Base-by-base conservation (phyloP, 2,888 invertebrate species). In the Colostygia pectinataria region DNA sequence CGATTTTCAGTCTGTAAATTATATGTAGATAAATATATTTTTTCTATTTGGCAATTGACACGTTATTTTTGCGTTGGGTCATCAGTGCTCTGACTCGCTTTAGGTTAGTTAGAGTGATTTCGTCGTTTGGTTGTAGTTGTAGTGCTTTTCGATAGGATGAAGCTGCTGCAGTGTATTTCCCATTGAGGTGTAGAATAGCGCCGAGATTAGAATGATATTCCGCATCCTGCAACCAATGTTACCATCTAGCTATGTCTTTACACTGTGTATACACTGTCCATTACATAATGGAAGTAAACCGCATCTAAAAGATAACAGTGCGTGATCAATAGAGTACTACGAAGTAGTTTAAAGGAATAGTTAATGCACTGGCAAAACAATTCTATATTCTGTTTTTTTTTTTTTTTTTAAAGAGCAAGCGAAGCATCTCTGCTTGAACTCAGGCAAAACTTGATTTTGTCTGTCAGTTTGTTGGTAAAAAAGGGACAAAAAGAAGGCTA, bases 121-220 rank as follows among this genome's bases (percentile, higher is more conserved):
- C 92, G 80, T 99, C 98, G 57, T 95, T 94, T 0, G 98, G 98
- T 73, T 97, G 95, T 46, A 98, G 89, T 69, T 94, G 92, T 47
- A 99, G 89, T 0, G 98, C 98, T 71, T 94, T 93, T 62, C 95
- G 91, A 82, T 99, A 99, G 51, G 96, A 95, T 9, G 92, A 91
- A 33, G 97, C 97, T 0, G 99, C 99, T 59, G 97, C 96, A 15
- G 92, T 90, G 66, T 97, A 95, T 81, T 97, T 97, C 14, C 97
- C 97, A 78, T 98, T 97, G 60, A 98, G 91, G 87, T 99, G 98
- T 50, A 98, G 91, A 75, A 99, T 98, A 48, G 98, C 98, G 14
- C 98, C 99, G 46, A 98, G 92, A 83, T 99, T 98, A 70, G 98
- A 97, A 84, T 98, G 97, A 49, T 97, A 96, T 61, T 96, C 93